Conservation (phyloP, 1,140 invertebrate genomes). For the Listronotus oregonensis region DNA sequence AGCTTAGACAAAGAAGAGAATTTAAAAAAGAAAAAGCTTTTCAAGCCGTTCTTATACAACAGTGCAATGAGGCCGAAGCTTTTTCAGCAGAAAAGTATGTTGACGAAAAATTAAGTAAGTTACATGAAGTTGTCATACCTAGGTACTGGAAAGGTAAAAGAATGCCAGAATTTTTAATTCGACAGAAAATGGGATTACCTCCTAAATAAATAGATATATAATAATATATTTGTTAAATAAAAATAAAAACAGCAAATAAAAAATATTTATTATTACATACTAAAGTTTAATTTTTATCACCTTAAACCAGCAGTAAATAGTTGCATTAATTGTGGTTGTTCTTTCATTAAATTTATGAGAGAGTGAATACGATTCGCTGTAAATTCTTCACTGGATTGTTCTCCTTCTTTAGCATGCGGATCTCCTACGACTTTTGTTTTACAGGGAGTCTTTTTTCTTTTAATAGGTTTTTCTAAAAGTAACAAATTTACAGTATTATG, state of each 20-base stretch:
- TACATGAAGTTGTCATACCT: slow-evolving; percentile 67
- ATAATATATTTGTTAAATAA: not conserved
- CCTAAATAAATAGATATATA: slow-evolving; percentile 26
- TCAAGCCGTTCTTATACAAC: slow-evolving; percentile 68
- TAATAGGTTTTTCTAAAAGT: too few species aligned
- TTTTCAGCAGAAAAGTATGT: slow-evolving; percentile 80
- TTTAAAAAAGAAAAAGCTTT: slow-evolving; percentile 77
- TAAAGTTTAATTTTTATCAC: too few species aligned
- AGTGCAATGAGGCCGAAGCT: slow-evolving; percentile 72
- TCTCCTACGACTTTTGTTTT: slow-evolving; percentile 39
- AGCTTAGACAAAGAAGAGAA: slow-evolving; percentile 68
- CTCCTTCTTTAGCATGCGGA: slow-evolving; percentile 25
- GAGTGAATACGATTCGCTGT: slow-evolving; percentile 46
- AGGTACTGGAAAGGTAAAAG: slow-evolving; percentile 67
- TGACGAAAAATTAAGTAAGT: slow-evolving; percentile 62
- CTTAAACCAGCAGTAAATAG: too few species aligned
- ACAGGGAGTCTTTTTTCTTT: too few species aligned
- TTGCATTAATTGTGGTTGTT: too few species aligned
- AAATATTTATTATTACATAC: too few species aligned
- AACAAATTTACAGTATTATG: too few species aligned
- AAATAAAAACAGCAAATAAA: not conserved
- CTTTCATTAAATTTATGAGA: too few species aligned
- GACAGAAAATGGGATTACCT: slow-evolving; percentile 56
- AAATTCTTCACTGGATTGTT: slow-evolving; percentile 40
- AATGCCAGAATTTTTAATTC: slow-evolving; percentile 68